Percentiles rank a stretch among this genome's conserved stretches.
Evolutionary conservation across 2,113 vertebrate genomes (phyloP).

Genomic region (Sporophila hypoxantha): DNA sequence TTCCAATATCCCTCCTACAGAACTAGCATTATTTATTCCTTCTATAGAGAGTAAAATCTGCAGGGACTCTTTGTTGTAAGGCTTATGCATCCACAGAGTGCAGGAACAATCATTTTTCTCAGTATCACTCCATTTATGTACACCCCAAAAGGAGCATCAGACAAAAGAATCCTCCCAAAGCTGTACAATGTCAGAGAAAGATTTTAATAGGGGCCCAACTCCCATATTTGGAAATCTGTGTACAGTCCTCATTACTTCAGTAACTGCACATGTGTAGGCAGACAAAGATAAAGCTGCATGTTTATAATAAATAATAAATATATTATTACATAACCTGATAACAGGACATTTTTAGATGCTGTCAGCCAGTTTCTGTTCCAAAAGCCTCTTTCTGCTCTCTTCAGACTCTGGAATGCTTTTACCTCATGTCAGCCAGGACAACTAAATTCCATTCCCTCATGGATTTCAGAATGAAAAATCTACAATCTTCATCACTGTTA

Average conservation of each 20-base stretch:
- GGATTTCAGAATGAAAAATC: neutral
- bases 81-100: neutral
- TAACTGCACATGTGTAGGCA: neutral
- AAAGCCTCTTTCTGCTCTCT: neutral
- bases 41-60: neutral
- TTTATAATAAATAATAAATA: constrained; percentile 7
- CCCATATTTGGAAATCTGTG: neutral
- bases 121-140: neutral
- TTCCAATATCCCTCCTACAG: constrained; percentile 5
- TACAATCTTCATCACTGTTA: neutral
- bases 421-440: neutral
- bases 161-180: neutral
- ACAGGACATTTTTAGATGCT: neutral
- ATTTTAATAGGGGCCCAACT: neutral
- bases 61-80: neutral
- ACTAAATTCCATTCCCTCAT: neutral
- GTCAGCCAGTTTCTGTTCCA: neutral
- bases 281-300: neutral
- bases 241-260: neutral
- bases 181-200: neutral
- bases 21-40: constrained; percentile 7
- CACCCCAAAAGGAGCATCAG: neutral
- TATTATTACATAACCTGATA: neutral
- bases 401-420: neutral
- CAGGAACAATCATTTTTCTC: neutral